Base-by-base conservation (phyloP, 2,888 invertebrate species). In the Diadromus collaris region DNA sequence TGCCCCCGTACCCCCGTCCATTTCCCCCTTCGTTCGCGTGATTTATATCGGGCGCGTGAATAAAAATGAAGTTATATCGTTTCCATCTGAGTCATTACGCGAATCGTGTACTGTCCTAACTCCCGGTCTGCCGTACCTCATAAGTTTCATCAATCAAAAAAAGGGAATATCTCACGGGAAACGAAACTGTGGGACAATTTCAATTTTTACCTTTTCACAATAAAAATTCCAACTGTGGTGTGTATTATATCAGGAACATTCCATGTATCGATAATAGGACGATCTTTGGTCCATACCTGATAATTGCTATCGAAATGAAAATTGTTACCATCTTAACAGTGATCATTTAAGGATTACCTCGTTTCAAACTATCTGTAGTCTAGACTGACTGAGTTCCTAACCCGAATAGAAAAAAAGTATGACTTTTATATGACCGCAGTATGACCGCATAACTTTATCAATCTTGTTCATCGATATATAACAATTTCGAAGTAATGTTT, bases 11-110 rank as follows among this genome's bases (percentile, higher is more conserved):
- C 38, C 27, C 19, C 32, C 46, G 51, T 41, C 64, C 56, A 73
- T 64, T 44, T 64, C 46, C 44, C 19, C 6, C 41, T 41, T 41
- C 32, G 29, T 19, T 41, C 64, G 6, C 19, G 46, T 29, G 48
- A 70, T 70, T 76, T 75, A 61, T 68, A 6, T 29, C 51, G 51
- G 41, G 16, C 38, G 27, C 38, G n/a, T 46, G 24, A 46, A 58
- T 13, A 48, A 70, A 48, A 56, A 56, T 19, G 9, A 34, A 60
- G 60, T 9, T 6, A 60, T 16, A 56, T 58, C n/a, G 32, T 13
- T 60, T 46, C 21, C 9, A 60, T 34, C 34, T 60, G 60, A n/a
- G 60, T 34, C 60, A 60, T 34, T 60, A 34, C 68, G 54, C 34
- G 32, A 29, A 69, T 13, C 29, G 19, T 32, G 58, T 16, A 44